A percentile compares a stretch with the other conserved stretches of the same genome.
Evolutionary conservation across 2,113 vertebrate genomes (phyloP).

Genomic region (Amphiprion percula): DNA sequence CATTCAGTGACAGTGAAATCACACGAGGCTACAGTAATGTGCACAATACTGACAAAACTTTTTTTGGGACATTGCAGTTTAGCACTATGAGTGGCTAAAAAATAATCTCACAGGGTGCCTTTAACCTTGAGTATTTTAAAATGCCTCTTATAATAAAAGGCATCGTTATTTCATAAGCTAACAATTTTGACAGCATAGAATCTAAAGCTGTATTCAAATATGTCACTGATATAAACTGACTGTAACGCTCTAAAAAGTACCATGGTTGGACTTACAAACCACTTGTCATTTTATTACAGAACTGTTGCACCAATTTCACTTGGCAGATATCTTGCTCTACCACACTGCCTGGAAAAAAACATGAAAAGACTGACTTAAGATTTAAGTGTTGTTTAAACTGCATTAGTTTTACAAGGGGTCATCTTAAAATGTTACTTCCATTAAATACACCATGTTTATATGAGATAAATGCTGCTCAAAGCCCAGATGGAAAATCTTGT

Average conservation of each 20-base stretch:
- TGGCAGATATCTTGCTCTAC: neutral
- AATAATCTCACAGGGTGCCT: too few relatives aligned
- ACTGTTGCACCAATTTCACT: neutral
- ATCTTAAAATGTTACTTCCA: constrained; percentile 1
- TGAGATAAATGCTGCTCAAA: too few relatives aligned
- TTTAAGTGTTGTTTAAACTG: neutral
- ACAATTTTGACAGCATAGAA: too few relatives aligned
- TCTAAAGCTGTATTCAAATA: too few relatives aligned
- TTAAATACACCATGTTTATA: too few relatives aligned
- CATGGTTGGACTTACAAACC: constrained; percentile 5
- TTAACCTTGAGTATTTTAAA: too few relatives aligned
- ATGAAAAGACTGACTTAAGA: neutral
- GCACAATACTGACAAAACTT: too few relatives aligned
- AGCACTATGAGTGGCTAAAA: too few relatives aligned
- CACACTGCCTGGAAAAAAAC: neutral
- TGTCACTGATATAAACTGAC: too few relatives aligned
- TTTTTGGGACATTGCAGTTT: too few relatives aligned
- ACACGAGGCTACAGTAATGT: neutral
- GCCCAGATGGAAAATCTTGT: constrained; percentile 6
- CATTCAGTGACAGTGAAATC: neutral
- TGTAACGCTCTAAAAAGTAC: neutral
- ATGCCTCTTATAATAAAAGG: too few relatives aligned
- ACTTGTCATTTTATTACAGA: neutral
- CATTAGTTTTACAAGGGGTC: constrained; percentile 4
- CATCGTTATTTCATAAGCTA: too few relatives aligned